Percentiles rank a stretch among this genome's conserved stretches.
Evolutionary conservation across 2,888 invertebrate genomes (phyloP).

Genomic region (Terebella lapidaria): DNA sequence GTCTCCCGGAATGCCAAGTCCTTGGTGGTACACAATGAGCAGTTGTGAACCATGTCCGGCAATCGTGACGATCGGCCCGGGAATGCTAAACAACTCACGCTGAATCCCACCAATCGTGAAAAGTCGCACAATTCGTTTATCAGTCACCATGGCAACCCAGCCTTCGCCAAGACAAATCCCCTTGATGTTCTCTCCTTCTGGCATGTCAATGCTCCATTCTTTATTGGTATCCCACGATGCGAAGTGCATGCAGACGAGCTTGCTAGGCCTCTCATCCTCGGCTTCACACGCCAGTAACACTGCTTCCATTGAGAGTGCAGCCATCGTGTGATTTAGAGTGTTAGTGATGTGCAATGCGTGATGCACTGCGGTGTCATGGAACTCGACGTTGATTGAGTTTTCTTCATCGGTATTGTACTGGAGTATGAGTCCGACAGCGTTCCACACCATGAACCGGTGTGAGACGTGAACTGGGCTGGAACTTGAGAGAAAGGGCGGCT

Average conservation of each 20-base stretch:
- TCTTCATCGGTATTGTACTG: slow-evolving; percentile 72
- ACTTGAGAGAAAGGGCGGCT: slow-evolving; percentile 84
- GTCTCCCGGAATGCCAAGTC: slow-evolving; percentile 55
- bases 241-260: slow-evolving; percentile 71
- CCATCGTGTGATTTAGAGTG: slow-evolving; percentile 78
- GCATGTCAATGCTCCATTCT: slow-evolving; percentile 79
- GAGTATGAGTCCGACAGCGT: slow-evolving; percentile 83
- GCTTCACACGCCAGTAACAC: slow-evolving; percentile 68
- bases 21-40: slow-evolving; percentile 65
- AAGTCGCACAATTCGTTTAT: slow-evolving; percentile 70
- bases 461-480: slow-evolving; percentile 79
- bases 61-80: slow-evolving; percentile 70
- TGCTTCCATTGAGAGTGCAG: slow-evolving; percentile 75
- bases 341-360: slow-evolving; percentile 87
- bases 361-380: slow-evolving; percentile 85
- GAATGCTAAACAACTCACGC: slow-evolving; percentile 68
- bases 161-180: slow-evolving; percentile 57
- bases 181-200: slow-evolving; percentile 72
- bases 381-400: slow-evolving; percentile 87
- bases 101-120: slow-evolving; percentile 85
- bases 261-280: slow-evolving; percentile 56
- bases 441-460: slow-evolving; percentile 83
- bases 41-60: slow-evolving; percentile 63
- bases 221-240: slow-evolving; percentile 65
- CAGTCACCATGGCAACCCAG: slow-evolving; percentile 77